Evolutionary conservation across 2,797 vertebrate species (phyloP), one percentile per base, ranked within the genome.

Genomic region (Oryzias sinensis): DNA sequence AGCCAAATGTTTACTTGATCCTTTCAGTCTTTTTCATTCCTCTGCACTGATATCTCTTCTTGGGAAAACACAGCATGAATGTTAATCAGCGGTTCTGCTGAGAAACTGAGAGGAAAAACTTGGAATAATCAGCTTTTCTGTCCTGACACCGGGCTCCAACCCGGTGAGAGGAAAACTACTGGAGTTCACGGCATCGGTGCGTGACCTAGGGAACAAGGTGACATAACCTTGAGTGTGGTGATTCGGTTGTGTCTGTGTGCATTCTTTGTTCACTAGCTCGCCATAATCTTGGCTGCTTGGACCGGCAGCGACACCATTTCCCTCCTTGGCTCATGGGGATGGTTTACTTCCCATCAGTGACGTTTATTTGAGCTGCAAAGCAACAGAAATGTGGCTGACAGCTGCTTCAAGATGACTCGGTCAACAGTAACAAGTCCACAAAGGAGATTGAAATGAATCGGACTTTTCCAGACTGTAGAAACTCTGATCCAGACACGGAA

Each of bases 161-260:
- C n/a, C 56, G 43, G 53, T 20, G 55, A 74, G 54, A 55, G 76
- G 80, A 77, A 82, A 77, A 83, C 65, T 66, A 77, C 44, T 27
- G 71, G 73, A 67, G 59, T 2, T 66, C 68, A 74, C 33, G 67
- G 58, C 63, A 57, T 83, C 62, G 45, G 29, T 54, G 50, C 14
- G 43, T 65, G 58, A 70, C 61, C 59, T 62, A 77, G 76, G 60
- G 1, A 43, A 57, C 37, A 2, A 33, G 27, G 16, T 62, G 58
- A 76, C 14, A 13, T 60, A 53, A 68, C 20, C 66, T 69, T 59
- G 25, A 65, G 72, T 73, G 62, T 65, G 65, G 50, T 52, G 55
- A 65, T 51, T 70, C 59, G 16, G 40, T 52, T 56, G 40, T 5
- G 49, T 47, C 53, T 62, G 5, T 29, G 55, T 53, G 57, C 59